Base-by-base conservation (phyloP, 2,113 vertebrate species). In the Haemorhous mexicanus region DNA sequence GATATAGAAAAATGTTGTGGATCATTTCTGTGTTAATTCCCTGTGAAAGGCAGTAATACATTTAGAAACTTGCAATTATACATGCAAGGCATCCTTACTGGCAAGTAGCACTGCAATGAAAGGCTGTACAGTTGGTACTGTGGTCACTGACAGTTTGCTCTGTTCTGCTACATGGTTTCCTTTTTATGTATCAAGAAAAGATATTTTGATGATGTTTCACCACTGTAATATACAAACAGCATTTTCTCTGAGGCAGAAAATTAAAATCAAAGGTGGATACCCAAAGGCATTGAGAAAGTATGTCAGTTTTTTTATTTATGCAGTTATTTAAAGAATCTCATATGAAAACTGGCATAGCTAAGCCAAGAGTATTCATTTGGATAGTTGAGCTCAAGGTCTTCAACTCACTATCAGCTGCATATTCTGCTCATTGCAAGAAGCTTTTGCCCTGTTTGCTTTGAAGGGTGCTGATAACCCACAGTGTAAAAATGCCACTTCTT, bases 271-370 rank as follows among this genome's bases (percentile, higher is more conserved):
- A 94, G 73, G 88, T 82, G 95, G 73, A 94, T 94, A 96, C 94
- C 94, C 94, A 94, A 95, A 96, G 89, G 95, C 89, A 96, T 96
- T 86, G 92, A 94, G 94, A 87, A 95, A 92, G 67, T 20, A 56
- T 32, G 14, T 46, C 84, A 93, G 91, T 49, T 91, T 93, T 69
- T 69, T 96, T 91, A 92, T 95, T 95, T 93, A 96, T 88, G 89
- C 77, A 94, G 96, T 87, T 90, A 96, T 90, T 86, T 80, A 85
- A 95, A 94, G 41, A 95, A 93, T 91, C 86, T 91, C 18, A 1
- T 87, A 95, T 58, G 37, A 96, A 90, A 97, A 91, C 77, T 50
- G 64, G 58, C 62, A 16, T 2, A 47, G 50, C 53, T 84, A 58
- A 96, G 80, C 61, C 90, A 94, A 78, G 64, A 82, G 63, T 10